A percentile compares a stretch with the other conserved stretches of the same genome.
Evolutionary conservation across 2,888 invertebrate species (phyloP).

Genomic region (Dromius quadrimaculatus): DNA sequence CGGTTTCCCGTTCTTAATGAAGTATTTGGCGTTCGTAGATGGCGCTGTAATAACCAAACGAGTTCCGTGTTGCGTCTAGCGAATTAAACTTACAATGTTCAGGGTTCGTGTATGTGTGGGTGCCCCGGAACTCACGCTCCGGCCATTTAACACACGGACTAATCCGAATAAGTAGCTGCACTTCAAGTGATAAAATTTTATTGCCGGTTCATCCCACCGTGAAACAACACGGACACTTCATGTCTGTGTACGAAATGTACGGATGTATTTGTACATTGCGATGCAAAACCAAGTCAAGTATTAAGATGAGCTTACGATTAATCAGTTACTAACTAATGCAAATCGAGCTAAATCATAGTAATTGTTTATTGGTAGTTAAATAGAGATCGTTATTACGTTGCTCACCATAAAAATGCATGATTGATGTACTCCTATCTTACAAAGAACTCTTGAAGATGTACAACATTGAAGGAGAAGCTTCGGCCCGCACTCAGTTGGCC

Average conservation of each 20-base stretch:
- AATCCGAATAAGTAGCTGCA: slow-evolving; percentile 49
- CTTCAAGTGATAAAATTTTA: slow-evolving; percentile 48
- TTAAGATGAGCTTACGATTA: no score
- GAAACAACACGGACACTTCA: slow-evolving; percentile 25
- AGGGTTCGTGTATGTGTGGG: not conserved
- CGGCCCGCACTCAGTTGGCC: no score
- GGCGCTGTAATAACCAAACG: not conserved
- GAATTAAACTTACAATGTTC: slow-evolving; percentile 8
- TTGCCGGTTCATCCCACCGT: slow-evolving; percentile 32
- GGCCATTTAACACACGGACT: slow-evolving; percentile 46
- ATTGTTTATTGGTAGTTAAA: no score
- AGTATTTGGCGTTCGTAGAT: not conserved
- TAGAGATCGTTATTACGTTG: no score
- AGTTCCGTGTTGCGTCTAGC: slow-evolving; percentile 2
- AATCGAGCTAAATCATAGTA: no score
- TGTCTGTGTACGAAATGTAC: not conserved
- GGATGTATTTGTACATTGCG: not conserved
- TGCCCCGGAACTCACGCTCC: slow-evolving; percentile 30
- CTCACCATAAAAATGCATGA: no score
- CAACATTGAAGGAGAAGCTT: no score
- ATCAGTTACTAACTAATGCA: no score
- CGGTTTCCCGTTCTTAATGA: not conserved
- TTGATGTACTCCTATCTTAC: no score
- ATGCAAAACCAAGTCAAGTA: not conserved
- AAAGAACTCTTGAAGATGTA: no score